Evolutionary conservation across 2,113 vertebrate species (phyloP), one percentile per base, ranked within the genome.

Genomic region (Hypomesus transpacificus): DNA sequence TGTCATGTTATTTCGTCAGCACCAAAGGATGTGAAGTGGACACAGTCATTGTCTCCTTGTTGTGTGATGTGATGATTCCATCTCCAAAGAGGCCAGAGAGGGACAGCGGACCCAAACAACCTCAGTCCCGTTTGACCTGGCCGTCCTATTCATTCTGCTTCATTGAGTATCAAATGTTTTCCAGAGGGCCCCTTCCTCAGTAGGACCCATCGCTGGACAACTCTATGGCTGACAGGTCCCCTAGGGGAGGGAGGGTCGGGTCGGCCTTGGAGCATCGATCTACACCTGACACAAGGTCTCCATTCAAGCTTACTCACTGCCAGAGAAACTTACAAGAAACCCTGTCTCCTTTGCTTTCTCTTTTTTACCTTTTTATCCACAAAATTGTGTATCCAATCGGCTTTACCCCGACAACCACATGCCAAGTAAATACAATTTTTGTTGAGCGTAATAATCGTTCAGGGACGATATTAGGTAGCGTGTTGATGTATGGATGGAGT

Each of bases 91-190:
- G 60, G 56, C 75, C 76, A 53, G 67, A 18, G 74, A 80, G 31
- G 82, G 78, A 87, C 79, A 83, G 81, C 69, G 61, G 75, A 75
- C 69, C 76, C 73, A 79, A 88, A 84, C 74, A 80, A 66, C 69
- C 71, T 69, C 50, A 24, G 68, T 85, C 82, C 80, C 82, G 82
- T 81, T 79, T 84, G 83, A 88, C 89, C 80, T 71, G 73, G 75
- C 73, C 71, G 1, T 76, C 26, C 78, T 69, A 79, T 87, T 85
- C 71, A 74, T 73, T 79, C 60, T 79, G 79, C 84, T 80, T 88
- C 82, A 80, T 77, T 86, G 62, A 69, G 73, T 80, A 82, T 87
- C 78, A 67, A 86, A 80, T 86, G 85, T 86, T 87, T 46, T 46
- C 21, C 74, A 51, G 52, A 76, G 71, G 31, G 26, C 63, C 9